A percentile compares a stretch with the other conserved stretches of the same genome.
Evolutionary conservation across 1,140 invertebrate species (phyloP).

Genomic region (Tyrophagus putrescentiae): DNA sequence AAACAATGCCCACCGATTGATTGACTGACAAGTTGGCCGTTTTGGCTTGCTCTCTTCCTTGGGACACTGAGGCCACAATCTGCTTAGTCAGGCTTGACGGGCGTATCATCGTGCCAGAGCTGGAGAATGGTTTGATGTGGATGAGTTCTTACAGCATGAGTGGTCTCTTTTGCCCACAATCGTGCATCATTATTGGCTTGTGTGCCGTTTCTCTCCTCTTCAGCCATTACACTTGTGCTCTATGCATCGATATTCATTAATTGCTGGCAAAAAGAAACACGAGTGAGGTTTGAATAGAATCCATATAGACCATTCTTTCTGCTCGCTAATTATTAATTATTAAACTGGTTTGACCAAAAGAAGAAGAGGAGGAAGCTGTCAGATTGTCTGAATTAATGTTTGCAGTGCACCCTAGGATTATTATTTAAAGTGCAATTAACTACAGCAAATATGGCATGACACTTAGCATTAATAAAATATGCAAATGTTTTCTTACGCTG

Average conservation of each 20-base stretch:
- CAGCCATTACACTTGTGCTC: background rate
- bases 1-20: background rate
- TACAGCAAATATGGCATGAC: constrained; percentile 13
- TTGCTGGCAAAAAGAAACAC: too few species aligned
- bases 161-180: background rate
- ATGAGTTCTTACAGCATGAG: background rate
- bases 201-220: background rate
- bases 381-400: too few species aligned
- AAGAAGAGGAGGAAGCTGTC: too few species aligned
- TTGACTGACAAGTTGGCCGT: constrained; percentile 11
- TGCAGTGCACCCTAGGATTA: constrained; percentile 9
- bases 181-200: background rate
- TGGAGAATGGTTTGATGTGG: too few species aligned
- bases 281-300: background rate
- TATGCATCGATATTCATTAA: background rate
- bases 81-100: background rate
- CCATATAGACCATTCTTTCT: too few species aligned
- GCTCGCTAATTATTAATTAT: too few species aligned
- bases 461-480: constrained; percentile 15
- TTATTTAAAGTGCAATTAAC: constrained; percentile 14
- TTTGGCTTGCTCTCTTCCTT: too few species aligned
- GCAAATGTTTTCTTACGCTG: background rate
- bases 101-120: background rate
- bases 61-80: background rate
- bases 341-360: too few species aligned